Conservation (phyloP, 2,113 vertebrate species). For the Crotalus horridus region DNA sequence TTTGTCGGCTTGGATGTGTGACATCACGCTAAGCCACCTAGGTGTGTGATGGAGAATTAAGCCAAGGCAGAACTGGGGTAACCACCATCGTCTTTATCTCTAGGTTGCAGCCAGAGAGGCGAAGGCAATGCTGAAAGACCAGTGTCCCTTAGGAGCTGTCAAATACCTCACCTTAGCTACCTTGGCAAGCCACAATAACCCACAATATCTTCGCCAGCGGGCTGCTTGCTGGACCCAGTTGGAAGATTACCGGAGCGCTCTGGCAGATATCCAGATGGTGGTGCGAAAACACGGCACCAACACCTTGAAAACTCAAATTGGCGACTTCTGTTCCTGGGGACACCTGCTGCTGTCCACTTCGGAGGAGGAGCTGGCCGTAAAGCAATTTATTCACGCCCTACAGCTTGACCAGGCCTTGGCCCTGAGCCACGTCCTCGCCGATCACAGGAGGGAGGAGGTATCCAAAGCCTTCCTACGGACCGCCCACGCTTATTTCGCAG, state of each 20-base stretch:
- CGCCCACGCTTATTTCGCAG: slow-evolving; percentile 71
- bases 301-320: slow-evolving; percentile 50
- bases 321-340: slow-evolving; percentile 81
- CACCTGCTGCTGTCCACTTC: slow-evolving; percentile 71
- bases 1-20: not conserved
- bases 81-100: not conserved
- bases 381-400: slow-evolving; percentile 79
- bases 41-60: not conserved
- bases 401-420: slow-evolving; percentile 68
- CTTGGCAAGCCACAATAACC: slow-evolving; percentile 55
- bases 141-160: slow-evolving; percentile 70
- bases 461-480: slow-evolving; percentile 68
- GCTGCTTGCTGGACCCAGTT: slow-evolving; percentile 76
- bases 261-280: slow-evolving; percentile 78
- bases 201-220: slow-evolving; percentile 71
- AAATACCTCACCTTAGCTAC: slow-evolving; percentile 78
- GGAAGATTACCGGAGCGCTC: slow-evolving; percentile 67
- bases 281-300: slow-evolving; percentile 58
- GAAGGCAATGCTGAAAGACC: slow-evolving; percentile 53
- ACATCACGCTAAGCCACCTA: not conserved
- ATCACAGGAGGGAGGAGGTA: slow-evolving; percentile 65
- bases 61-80: not conserved
- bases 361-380: slow-evolving; percentile 69
- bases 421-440: slow-evolving; percentile 63
- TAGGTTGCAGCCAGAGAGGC: slow-evolving; percentile 83